Base-by-base conservation (phyloP, 2,113 vertebrate species). In the Hypanus sabinus region DNA sequence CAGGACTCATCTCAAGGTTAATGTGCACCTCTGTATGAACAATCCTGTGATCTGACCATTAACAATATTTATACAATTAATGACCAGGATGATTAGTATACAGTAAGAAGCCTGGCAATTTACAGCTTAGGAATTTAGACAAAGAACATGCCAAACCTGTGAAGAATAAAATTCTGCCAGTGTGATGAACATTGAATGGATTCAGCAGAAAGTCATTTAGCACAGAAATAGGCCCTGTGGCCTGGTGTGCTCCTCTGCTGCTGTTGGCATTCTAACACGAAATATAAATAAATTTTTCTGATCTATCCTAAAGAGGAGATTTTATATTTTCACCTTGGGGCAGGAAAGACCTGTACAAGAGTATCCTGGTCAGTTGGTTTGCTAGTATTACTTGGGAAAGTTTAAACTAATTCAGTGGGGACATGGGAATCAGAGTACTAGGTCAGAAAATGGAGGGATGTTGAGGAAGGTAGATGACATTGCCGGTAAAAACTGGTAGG, bases 1-100 rank as follows among this genome's bases (percentile, higher is more conserved):
- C 22, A 20, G 90, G 90, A 71, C 18, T 73, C 68, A 6, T 73
- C 68, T 93, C 90, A 93, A 93, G 90, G 90, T 93, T 93, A 93
- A 93, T 93, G 33, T 27, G 36, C 36, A 46, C 68, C 22, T 93
- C 90, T 93, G 85, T 33, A 65, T 46, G 90, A 93, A 73, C 8
- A 73, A 38, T 70, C 90, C 65, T 46, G 36, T 70, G 68, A 38
- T 24, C 85, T 90, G 85, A 18, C 60, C 33, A n/a, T 65, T n/a
- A 90, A 88, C 57, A 30, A 60, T 14, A 65, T 90, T 16, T 68
- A 90, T 33, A 4, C 30, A 90, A 65, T n/a, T 65, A 90, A 36
- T 68, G 60, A 90, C 60, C 60, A 90, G 33, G 62, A 30, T 90
- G 12, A 16, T 16, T 12, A 3, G 6, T 90, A 20, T 68, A 16